These are phyloP conservation scores for Chelonus insularis DNA, from an alignment of 1,140 invertebrate species.

Conservation along the genomic window DNA sequence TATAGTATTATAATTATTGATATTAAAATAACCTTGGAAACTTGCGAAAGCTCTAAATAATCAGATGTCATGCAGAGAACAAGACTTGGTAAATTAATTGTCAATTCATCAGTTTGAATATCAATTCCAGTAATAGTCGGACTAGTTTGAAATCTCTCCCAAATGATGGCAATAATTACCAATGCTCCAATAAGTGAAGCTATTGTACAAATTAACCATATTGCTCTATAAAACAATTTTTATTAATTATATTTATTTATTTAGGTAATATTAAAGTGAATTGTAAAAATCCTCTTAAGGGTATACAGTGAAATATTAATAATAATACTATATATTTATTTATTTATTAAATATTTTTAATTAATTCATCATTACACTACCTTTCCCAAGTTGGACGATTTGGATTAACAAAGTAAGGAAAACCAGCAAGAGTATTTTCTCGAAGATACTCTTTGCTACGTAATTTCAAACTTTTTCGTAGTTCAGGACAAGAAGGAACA, in stretches of 20 bases:
- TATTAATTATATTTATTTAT: conserved; percentile 12
- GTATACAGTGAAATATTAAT: too few species aligned
- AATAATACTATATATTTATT: background rate
- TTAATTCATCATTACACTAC: too few species aligned
- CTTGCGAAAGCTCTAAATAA: conserved; percentile 7
- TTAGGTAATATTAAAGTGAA: background rate
- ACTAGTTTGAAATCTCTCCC: conserved; percentile 79
- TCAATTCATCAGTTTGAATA: conserved; percentile 24
- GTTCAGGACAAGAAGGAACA: conserved; percentile 17
- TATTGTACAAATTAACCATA: conserved; percentile 73
- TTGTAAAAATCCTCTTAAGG: too few species aligned
- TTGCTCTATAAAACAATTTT: conserved; percentile 61
- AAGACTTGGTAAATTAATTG: conserved; percentile 33
- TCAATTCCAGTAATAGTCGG: conserved; percentile 72
- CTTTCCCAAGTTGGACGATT: conserved; percentile 39
- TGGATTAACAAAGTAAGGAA: conserved; percentile 39
- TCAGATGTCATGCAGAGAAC: conserved; percentile 28
- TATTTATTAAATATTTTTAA: too few species aligned
- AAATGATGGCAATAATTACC: conserved; percentile 72
- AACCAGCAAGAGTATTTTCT: conserved; percentile 41
- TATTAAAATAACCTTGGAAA: conserved; percentile 1
- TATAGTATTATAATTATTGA: background rate
- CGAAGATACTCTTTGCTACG: conserved; percentile 39
- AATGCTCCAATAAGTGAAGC: conserved; percentile 68
- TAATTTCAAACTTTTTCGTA: conserved; percentile 33